phyloP scores from a whole-genome alignment of 1,140 invertebrate genomes.

The Drosophila quadrilineata region DNA sequence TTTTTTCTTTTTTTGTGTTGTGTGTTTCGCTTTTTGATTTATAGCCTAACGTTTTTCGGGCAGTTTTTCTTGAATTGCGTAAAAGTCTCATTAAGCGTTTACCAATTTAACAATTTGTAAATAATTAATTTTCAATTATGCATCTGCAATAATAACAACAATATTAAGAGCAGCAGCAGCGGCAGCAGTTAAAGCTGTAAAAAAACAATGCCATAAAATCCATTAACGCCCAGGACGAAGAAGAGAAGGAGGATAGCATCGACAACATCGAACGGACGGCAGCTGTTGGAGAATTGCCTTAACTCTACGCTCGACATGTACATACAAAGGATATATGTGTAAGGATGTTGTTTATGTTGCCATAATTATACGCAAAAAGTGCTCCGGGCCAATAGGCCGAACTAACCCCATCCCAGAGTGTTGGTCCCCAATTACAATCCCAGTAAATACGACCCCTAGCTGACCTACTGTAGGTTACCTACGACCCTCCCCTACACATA shows the following conservation, averaged over 20 bases:
- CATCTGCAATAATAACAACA: conserved; percentile 42
- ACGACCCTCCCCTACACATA: not conserved
- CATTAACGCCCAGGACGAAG: conserved; percentile 47
- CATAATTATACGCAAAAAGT: conserved; percentile 66
- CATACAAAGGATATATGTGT: not conserved
- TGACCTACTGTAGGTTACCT: conserved; percentile 6
- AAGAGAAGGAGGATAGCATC: not conserved
- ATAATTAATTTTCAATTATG: conserved; percentile 80
- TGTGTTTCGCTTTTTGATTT: conserved; percentile 43
- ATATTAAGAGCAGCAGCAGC: conserved; percentile 3
- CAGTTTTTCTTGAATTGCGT: not conserved
- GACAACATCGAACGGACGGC: not conserved
- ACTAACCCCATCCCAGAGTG: not conserved
- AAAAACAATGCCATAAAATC: conserved; percentile 38
- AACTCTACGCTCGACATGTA: not conserved
- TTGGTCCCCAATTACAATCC: not conserved
- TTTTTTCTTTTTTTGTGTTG: too few relatives aligned
- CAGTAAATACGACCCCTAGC: not conserved
- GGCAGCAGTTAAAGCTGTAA: not conserved
- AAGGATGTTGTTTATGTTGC: conserved; percentile 58
- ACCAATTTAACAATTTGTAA: conserved; percentile 73
- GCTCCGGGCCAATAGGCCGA: conserved; percentile 49
- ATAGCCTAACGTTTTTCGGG: conserved; percentile 1
- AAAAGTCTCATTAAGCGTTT: conserved; percentile 42
- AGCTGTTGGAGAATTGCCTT: conserved; percentile 25